A percentile compares a stretch with the other conserved stretches of the same genome.
Evolutionary conservation across 1,140 invertebrate genomes (phyloP).

Genomic region (Pomacea maculata): DNA sequence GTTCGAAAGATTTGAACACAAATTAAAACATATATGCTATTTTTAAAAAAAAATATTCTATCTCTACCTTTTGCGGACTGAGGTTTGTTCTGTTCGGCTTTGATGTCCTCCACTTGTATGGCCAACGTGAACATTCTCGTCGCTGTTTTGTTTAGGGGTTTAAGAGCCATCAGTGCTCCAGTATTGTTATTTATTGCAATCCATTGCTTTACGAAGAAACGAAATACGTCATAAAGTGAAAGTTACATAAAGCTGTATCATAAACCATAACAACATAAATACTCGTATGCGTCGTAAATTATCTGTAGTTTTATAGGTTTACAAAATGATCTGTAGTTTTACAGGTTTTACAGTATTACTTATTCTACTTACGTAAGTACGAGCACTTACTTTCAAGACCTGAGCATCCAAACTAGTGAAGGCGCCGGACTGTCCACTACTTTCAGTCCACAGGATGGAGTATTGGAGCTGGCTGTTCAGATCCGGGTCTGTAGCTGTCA

Average conservation of each 20-base stretch:
- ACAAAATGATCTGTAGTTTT: background rate
- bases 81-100: background rate
- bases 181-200: background rate
- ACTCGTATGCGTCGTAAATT: too few relatives aligned
- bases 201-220: too few relatives aligned
- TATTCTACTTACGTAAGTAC: background rate
- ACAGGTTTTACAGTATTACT: too few relatives aligned
- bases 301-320: background rate
- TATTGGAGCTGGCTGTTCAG: background rate
- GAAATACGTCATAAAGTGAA: too few relatives aligned
- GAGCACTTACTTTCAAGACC: background rate
- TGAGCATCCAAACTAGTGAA: too few relatives aligned
- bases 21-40: too few relatives aligned
- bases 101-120: background rate
- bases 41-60: background rate
- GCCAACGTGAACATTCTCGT: background rate
- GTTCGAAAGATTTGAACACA: too few relatives aligned
- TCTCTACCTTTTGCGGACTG: background rate
- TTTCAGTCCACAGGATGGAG: background rate
- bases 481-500: constrained; percentile 20
- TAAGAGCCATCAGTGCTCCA: background rate
- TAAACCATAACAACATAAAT: background rate
- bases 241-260: background rate
- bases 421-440: background rate
- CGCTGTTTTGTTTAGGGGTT: background rate